Evolutionary conservation across 2,797 vertebrate species (phyloP).

Genomic region (Takifugu ocellatus): DNA sequence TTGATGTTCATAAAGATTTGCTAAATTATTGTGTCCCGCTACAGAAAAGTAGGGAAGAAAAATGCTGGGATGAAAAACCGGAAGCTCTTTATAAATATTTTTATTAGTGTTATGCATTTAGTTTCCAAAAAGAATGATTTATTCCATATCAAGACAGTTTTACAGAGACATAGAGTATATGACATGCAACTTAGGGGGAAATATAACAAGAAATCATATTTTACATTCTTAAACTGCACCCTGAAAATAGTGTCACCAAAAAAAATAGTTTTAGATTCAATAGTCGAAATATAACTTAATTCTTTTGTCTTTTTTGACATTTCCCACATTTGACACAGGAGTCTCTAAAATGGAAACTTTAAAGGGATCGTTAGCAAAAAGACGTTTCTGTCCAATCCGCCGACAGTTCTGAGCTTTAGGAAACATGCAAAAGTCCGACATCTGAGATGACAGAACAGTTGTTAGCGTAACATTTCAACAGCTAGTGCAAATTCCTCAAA

Average conservation of each 20-base stretch:
- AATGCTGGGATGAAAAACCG: not conserved
- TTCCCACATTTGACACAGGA: constrained; percentile 7
- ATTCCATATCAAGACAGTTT: constrained; percentile 64
- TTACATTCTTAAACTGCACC: constrained; percentile 65
- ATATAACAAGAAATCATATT: constrained; percentile 50
- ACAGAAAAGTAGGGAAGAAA: not conserved
- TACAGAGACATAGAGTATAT: constrained; percentile 72
- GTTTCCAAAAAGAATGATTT: constrained; percentile 66
- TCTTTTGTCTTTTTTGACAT: not conserved
- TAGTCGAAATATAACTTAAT: not conserved
- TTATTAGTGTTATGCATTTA: constrained; percentile 59
- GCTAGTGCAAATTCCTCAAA: constrained; percentile 60
- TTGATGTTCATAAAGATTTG: too few relatives aligned
- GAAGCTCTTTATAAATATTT: constrained; percentile 59
- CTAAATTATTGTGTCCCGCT: not conserved
- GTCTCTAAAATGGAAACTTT: constrained; percentile 1
- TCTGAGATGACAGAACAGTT: not conserved
- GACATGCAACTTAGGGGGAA: constrained; percentile 72
- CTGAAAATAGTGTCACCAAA: constrained; percentile 59
- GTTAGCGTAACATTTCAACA: constrained; percentile 29
- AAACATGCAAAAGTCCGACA: too few relatives aligned
- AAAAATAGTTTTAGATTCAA: constrained; percentile 16
- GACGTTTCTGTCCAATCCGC: not conserved
- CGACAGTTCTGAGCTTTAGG: too few relatives aligned
- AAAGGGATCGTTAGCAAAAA: constrained; percentile 19